Evolutionary conservation across 2,888 invertebrate genomes (phyloP).

Genomic region (Serripes groenlandicus): DNA sequence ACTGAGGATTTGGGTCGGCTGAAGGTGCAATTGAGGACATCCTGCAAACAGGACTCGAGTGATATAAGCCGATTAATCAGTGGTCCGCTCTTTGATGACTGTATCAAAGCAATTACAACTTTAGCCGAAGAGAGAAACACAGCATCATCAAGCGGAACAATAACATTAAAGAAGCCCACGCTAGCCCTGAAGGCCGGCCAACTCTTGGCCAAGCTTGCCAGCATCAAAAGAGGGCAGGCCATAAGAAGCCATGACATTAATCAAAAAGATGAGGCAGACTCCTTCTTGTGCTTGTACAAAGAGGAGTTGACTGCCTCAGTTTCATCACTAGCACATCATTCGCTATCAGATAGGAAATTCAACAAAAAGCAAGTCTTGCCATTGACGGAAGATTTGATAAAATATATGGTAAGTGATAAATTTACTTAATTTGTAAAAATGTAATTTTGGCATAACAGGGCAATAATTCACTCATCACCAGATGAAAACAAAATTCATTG

Average conservation of each 20-base stretch:
- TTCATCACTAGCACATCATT: conserved; percentile 10
- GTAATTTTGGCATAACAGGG: too few relatives aligned
- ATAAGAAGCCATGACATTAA: conserved; percentile 28
- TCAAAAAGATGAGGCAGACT: conserved; percentile 16
- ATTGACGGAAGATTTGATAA: conserved; percentile 4
- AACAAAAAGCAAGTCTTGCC: conserved; percentile 15
- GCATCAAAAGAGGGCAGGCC: conserved; percentile 42
- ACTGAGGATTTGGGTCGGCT: conserved; percentile 37
- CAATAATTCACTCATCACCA: too few relatives aligned
- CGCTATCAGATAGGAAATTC: conserved; percentile 25
- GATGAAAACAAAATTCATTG: too few relatives aligned
- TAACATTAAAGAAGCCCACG: conserved; percentile 39
- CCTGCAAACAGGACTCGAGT: neutral
- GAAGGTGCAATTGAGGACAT: conserved; percentile 26
- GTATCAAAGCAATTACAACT: conserved; percentile 26
- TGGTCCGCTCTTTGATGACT: conserved; percentile 21
- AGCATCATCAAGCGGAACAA: conserved; percentile 32
- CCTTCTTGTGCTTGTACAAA: conserved; percentile 29
- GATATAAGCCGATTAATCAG: conserved; percentile 31
- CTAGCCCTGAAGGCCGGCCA: conserved; percentile 43
- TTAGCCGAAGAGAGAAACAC: conserved; percentile 26
- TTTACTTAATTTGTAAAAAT: too few relatives aligned
- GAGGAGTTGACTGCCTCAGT: conserved; percentile 10
- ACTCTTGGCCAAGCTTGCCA: conserved; percentile 32
- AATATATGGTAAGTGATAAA: conserved; percentile 9